These are phyloP conservation scores for Dryobotodes eremita DNA, from an alignment of 2,888 invertebrate genomes.

Conservation along the genomic window DNA sequence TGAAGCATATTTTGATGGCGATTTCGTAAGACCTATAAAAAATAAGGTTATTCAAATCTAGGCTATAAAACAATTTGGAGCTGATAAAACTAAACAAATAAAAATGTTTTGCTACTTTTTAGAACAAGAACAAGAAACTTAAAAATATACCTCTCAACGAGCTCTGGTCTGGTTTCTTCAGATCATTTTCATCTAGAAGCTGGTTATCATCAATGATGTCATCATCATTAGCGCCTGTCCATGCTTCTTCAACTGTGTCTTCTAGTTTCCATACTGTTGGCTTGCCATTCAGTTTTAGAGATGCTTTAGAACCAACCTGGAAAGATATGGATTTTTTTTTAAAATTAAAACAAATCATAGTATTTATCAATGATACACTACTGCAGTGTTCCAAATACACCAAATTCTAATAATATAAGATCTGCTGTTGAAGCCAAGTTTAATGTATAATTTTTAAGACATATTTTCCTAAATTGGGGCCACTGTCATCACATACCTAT, in stretches of 20 bases:
- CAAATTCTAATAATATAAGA: background rate
- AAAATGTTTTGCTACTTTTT: background rate
- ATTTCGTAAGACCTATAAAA: background rate
- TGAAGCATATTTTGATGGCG: background rate
- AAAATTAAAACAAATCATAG: background rate
- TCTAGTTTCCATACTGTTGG: constrained; percentile 94
- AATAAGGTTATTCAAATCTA: background rate
- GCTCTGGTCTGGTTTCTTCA: constrained; percentile 95
- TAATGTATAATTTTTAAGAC: background rate
- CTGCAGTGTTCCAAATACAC: background rate
- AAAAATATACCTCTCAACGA: constrained; percentile 93
- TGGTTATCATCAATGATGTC: constrained; percentile 96
- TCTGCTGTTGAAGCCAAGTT: background rate
- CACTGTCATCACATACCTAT: background rate
- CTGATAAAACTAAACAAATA: background rate
- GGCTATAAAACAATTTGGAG: background rate
- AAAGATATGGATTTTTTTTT: constrained; percentile 38
- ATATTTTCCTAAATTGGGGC: background rate
- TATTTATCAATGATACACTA: background rate
- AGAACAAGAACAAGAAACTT: too few species aligned
- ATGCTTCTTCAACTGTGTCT: constrained; percentile 91
- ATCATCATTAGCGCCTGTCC: constrained; percentile 91
- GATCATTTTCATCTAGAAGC: constrained; percentile 97
- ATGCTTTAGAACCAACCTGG: constrained; percentile 87
- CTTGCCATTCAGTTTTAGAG: constrained; percentile 80